Evolutionary conservation across 2,797 vertebrate genomes (phyloP).

Genomic region (Pagetopsis macropterus): DNA sequence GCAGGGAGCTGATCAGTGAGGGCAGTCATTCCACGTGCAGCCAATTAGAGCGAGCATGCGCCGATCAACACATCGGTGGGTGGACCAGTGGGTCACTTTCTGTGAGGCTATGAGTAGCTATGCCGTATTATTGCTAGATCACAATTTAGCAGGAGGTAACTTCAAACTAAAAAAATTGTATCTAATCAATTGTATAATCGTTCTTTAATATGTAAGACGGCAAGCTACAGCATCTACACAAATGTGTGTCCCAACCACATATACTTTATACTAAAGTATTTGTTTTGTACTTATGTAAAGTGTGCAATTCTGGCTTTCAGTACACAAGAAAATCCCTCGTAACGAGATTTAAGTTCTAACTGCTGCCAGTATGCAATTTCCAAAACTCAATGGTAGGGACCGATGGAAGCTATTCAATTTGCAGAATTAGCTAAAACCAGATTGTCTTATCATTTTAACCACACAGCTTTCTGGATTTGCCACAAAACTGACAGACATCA

Average conservation of each 20-base stretch:
- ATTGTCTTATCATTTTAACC: background rate
- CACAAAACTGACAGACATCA: background rate
- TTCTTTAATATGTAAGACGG: background rate
- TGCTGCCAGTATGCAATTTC: background rate
- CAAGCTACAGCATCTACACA: conserved; percentile 22
- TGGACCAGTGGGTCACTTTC: conserved; percentile 39
- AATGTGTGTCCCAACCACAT: conserved; percentile 37
- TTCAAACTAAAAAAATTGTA: background rate
- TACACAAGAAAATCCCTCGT: background rate
- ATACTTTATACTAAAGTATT: conserved; percentile 8
- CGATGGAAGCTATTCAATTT: background rate
- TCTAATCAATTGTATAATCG: background rate
- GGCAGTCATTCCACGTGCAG: conserved; percentile 79
- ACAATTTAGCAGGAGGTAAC: background rate
- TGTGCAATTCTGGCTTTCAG: background rate
- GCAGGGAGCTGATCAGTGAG: conserved; percentile 83
- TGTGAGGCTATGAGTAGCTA: conserved; percentile 40
- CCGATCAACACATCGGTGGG: conserved; percentile 47
- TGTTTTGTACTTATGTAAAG: background rate
- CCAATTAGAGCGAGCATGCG: conserved; percentile 78
- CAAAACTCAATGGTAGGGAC: background rate
- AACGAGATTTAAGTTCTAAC: background rate
- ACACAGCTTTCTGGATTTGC: background rate
- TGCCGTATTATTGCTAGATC: conserved; percentile 15
- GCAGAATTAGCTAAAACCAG: background rate